phyloP scores from a whole-genome alignment of 2,113 vertebrate species.

The Tupaia tana region DNA sequence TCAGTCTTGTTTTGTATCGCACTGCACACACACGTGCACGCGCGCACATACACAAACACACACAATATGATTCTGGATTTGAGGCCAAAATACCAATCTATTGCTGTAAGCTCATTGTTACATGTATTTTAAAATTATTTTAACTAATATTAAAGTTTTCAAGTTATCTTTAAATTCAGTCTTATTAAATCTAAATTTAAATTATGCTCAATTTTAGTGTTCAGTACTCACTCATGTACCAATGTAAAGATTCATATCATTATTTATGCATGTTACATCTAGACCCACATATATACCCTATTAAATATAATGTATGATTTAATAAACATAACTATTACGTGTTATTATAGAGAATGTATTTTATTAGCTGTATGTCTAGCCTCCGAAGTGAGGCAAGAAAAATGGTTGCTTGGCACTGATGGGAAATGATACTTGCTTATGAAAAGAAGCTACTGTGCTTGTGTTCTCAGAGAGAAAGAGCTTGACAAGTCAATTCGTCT shows the following conservation, averaged over 20 bases:
- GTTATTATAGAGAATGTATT: neutral
- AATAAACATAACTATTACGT: neutral
- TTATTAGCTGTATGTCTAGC: neutral
- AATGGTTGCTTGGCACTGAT: neutral
- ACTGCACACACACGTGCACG: neutral
- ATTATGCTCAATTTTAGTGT: neutral
- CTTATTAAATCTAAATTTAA: conserved; percentile 2
- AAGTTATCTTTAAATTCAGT: neutral
- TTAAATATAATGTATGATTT: neutral
- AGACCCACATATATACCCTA: neutral
- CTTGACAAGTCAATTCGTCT: neutral
- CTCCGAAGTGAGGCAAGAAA: neutral
- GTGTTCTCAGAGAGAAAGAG: neutral
- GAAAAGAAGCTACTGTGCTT: neutral
- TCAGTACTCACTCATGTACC: neutral
- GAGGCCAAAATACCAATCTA: neutral
- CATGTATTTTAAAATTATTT: neutral
- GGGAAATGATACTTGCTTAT: neutral
- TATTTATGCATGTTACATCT: neutral
- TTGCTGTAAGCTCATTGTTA: neutral
- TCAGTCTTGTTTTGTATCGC: neutral
- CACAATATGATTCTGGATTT: neutral
- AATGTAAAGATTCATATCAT: neutral
- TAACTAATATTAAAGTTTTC: neutral
- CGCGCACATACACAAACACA: neutral